phyloP scores from a whole-genome alignment of 2,797 vertebrate species.

The Sciurus carolinensis region DNA sequence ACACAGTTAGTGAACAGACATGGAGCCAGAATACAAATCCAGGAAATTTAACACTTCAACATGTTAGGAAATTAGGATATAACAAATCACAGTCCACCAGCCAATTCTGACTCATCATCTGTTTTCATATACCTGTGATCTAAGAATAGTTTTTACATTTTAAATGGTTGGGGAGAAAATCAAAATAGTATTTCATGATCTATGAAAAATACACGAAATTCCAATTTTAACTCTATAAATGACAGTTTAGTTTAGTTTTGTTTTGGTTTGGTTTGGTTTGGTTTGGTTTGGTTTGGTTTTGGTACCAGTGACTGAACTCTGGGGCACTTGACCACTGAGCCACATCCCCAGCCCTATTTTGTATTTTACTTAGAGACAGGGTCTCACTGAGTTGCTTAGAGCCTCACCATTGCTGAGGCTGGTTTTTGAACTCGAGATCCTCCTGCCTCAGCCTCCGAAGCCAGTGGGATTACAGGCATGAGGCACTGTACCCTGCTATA shows the following conservation, averaged over 20 bases:
- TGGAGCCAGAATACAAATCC: constrained; percentile 30
- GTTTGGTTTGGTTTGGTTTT: background rate
- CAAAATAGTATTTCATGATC: background rate
- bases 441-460: too few species aligned
- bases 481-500: background rate
- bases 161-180: background rate
- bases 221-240: background rate
- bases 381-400: too few species aligned
- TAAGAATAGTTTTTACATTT: constrained; percentile 14
- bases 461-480: too few species aligned
- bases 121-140: background rate
- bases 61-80: background rate
- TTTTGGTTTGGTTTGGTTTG: background rate
- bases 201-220: background rate
- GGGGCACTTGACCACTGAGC: too few species aligned
- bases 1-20: background rate
- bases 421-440: too few species aligned
- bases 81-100: background rate
- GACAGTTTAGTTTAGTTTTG: background rate
- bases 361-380: too few species aligned
- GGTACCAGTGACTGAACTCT: too few species aligned
- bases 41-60: constrained; percentile 5
- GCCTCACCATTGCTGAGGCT: too few species aligned
- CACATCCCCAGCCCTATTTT: too few species aligned
- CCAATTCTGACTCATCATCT: background rate